These are phyloP conservation scores for Lagocephalus sceleratus DNA, from an alignment of 2,797 vertebrate species.

Conservation along the genomic window DNA sequence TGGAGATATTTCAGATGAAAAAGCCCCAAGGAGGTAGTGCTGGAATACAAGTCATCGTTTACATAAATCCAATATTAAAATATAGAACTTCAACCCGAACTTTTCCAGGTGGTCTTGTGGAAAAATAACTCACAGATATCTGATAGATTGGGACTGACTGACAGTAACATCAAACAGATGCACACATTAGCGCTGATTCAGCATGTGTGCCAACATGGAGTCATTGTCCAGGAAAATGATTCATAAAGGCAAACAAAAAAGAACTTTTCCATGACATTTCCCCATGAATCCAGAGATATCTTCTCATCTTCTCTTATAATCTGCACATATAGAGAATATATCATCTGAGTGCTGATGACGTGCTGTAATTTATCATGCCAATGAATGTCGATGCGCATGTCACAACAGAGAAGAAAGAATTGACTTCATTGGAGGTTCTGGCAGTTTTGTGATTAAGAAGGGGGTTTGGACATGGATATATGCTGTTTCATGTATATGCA, in stretches of 20 bases:
- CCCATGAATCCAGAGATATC: slow-evolving; percentile 37
- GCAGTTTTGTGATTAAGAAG: not conserved
- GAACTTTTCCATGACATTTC: slow-evolving; percentile 48
- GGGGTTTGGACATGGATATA: not conserved
- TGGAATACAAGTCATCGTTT: not conserved
- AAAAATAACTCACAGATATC: no score
- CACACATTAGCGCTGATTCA: slow-evolving; percentile 13
- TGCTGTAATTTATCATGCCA: slow-evolving; percentile 49
- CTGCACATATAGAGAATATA: slow-evolving; percentile 35
- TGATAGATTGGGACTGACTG: not conserved
- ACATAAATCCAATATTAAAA: not conserved
- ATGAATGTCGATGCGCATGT: slow-evolving; percentile 51
- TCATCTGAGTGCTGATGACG: slow-evolving; percentile 43
- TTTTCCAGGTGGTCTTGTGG: no score
- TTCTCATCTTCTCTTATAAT: slow-evolving; percentile 38
- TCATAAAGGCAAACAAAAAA: slow-evolving; percentile 44
- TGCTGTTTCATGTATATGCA: not conserved
- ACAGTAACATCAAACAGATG: slow-evolving; percentile 26
- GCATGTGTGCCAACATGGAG: slow-evolving; percentile 36
- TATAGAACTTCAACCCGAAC: not conserved
- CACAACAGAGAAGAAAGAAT: not conserved
- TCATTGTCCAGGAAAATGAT: slow-evolving; percentile 41
- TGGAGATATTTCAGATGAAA: not conserved
- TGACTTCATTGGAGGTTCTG: no score
- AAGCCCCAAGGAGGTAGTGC: not conserved